Evolutionary conservation across 2,888 invertebrate species (phyloP).

Genomic region (Peribatodes rhomboidaria): DNA sequence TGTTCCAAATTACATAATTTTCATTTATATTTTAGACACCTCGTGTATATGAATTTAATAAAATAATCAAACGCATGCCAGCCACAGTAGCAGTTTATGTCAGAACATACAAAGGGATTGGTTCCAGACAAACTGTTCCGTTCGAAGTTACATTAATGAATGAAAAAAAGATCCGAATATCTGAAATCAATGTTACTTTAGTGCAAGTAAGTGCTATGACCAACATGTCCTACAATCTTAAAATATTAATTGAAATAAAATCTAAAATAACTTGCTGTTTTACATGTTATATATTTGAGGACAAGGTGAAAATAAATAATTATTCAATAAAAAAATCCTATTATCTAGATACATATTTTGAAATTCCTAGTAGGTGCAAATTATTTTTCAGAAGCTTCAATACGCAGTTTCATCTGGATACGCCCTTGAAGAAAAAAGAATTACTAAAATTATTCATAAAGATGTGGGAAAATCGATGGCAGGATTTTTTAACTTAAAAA

Average conservation of each 20-base stretch:
- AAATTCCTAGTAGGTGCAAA: background rate
- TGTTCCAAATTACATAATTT: background rate
- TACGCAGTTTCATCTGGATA: constrained; percentile 69
- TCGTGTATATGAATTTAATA: constrained; percentile 60
- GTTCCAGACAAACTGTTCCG: constrained; percentile 67
- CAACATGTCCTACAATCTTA: too few relatives aligned
- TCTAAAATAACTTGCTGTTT: too few relatives aligned
- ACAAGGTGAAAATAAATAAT: too few relatives aligned
- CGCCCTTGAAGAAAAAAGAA: constrained; percentile 64
- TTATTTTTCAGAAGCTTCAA: constrained; percentile 67
- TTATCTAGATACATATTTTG: too few relatives aligned
- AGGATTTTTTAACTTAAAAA: constrained; percentile 63
- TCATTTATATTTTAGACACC: constrained; percentile 61
- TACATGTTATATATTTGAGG: too few relatives aligned
- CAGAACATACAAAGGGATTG: constrained; percentile 70
- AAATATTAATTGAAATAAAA: too few relatives aligned
- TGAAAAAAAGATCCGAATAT: constrained; percentile 65
- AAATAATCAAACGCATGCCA: constrained; percentile 59
- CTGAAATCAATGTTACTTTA: constrained; percentile 63
- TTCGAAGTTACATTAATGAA: constrained; percentile 70
- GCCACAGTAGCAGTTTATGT: constrained; percentile 60
- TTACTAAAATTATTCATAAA: constrained; percentile 59
- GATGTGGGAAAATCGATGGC: constrained; percentile 58
- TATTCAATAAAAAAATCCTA: too few relatives aligned
- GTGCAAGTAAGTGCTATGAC: constrained; percentile 69